Percentiles rank a stretch among this genome's conserved stretches.
Conservation (phyloP, 2,888 invertebrate species). For the Epinotia nisella region DNA sequence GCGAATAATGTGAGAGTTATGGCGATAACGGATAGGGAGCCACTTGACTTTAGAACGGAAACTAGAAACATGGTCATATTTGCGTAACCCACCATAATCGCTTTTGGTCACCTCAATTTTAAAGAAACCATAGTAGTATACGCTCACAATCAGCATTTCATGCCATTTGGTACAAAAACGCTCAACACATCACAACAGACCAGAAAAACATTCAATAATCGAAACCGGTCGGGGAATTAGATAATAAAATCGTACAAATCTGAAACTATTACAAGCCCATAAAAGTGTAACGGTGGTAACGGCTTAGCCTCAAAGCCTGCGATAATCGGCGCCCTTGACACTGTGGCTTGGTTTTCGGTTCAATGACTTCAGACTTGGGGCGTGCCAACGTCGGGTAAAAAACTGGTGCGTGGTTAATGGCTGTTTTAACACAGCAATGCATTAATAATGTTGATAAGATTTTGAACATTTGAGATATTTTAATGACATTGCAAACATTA, state of each 20-base stretch:
- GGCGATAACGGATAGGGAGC: too few species aligned
- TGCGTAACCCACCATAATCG: too few species aligned
- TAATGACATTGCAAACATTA: background rate
- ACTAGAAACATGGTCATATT: too few species aligned
- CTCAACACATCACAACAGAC: background rate
- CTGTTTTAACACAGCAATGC: constrained; percentile 4
- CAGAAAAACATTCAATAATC: background rate
- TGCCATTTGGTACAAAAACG: background rate
- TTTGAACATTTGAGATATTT: background rate
- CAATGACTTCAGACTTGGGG: constrained; percentile 31
- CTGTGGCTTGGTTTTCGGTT: constrained; percentile 41
- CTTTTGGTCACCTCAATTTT: too few species aligned
- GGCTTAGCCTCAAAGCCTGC: constrained; percentile 28
- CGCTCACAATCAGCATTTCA: too few species aligned
- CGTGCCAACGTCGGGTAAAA: constrained; percentile 17
- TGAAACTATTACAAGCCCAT: constrained; percentile 19
- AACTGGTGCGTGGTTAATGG: constrained; percentile 26
- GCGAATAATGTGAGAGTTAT: too few species aligned
- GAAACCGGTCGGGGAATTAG: constrained; percentile 4
- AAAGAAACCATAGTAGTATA: too few species aligned
- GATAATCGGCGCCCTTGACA: constrained; percentile 40
- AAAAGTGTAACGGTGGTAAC: constrained; percentile 17
- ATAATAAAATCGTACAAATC: constrained; percentile 22
- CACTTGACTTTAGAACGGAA: too few species aligned
- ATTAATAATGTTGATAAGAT: constrained; percentile 1